Conservation (phyloP, 2,888 invertebrate species). For the Ormyrus labotus region DNA sequence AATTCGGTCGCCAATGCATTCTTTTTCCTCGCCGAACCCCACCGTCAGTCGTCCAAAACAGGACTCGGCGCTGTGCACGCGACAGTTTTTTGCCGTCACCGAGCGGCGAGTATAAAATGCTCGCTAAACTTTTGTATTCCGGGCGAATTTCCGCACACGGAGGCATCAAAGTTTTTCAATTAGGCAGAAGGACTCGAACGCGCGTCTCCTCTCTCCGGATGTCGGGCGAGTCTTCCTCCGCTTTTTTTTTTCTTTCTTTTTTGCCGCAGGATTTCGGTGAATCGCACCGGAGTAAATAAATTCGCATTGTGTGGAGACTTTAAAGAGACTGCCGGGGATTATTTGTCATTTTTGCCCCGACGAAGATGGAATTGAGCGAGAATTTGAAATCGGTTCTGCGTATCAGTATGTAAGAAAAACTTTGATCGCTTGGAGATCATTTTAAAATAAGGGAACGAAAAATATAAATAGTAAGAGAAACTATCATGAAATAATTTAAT, state of each 20-base stretch:
- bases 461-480: too few relatives aligned
- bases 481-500: too few relatives aligned
- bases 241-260: neutral
- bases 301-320: constrained; percentile 21
- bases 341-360: constrained; percentile 35
- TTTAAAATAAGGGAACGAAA: too few relatives aligned
- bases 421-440: too few relatives aligned
- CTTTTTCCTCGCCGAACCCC: too few relatives aligned
- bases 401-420: neutral
- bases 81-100: too few relatives aligned
- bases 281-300: constrained; percentile 33
- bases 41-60: too few relatives aligned
- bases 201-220: constrained; percentile 2
- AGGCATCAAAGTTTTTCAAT: constrained; percentile 52
- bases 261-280: constrained; percentile 27
- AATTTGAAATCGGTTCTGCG: neutral
- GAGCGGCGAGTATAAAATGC: constrained; percentile 1
- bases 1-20: too few relatives aligned
- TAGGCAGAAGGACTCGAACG: constrained; percentile 33
- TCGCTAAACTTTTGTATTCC: constrained; percentile 42
- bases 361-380: neutral
- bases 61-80: too few relatives aligned
- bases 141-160: constrained; percentile 19
- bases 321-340: constrained; percentile 21
- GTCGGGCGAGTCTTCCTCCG: constrained; percentile 10